Base-by-base conservation (phyloP, 1,140 invertebrate species). In the Lepidurus packardi region DNA sequence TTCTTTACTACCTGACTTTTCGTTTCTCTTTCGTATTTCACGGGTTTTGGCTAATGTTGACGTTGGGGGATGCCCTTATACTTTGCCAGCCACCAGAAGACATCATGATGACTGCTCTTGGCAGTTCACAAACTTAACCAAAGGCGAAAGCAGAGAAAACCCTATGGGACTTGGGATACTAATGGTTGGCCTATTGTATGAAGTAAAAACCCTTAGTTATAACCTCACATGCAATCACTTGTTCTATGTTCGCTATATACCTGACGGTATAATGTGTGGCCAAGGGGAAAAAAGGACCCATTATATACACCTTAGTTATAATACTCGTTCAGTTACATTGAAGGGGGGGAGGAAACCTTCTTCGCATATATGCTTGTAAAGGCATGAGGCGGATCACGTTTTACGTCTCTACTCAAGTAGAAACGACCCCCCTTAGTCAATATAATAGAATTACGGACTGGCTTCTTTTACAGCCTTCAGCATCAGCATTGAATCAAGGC, bases 21-120 rank as follows among this genome's bases (percentile, higher is more conserved):
- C 21, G 16, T 65, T 8, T n/a, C 53, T 21, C 1, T 65, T 21
- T 65, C 53, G 21, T 65, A 21, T 65, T 65, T 65, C 53, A 65
- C 53, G 16, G 53, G 53, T 65, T 21, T 21, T n/a, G 34, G 53
- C 13, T 65, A 65, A 65, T 65, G 53, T 65, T 65, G 53, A 65
- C 21, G 53, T 65, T 21, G 53, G 53, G 21, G 53, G 53, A 65
- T 11, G 53, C 53, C 53, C 53, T 65, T 65, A 16, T 65, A 65
- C 53, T 65, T 21, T 65, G 21, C 53, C 53, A 65, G 53, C 53
- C 53, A 65, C 53, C 53, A 7, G 53, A 65, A 65, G 53, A 65
- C 53, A 65, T 65, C 53, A 65, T 65, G 53, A 65, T 65, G 53
- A 65, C 53, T 65, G 53, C 53, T 65, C 53, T 65, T 65, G 53